Evolutionary conservation across 2,113 vertebrate species (phyloP), one percentile per base, ranked within the genome.

Genomic region (Cryptotis parvus): DNA sequence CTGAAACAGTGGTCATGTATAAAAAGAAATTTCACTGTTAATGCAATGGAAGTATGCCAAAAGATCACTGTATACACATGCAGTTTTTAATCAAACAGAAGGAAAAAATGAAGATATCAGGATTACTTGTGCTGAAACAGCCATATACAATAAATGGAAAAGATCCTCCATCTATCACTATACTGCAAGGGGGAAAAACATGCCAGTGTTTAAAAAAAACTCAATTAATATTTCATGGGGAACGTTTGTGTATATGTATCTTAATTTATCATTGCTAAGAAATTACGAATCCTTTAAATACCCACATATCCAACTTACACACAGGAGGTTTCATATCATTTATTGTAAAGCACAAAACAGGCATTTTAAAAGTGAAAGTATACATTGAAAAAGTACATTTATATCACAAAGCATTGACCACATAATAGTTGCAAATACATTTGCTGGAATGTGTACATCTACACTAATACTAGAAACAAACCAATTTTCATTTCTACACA

Each of bases 311-410:
- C 98, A 99, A 99, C 99, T 99, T 99, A 99, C 99, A 99, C 99
- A 99, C 99, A 99, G 99, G 98, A 99, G 99, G 99, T 99, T 99
- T 99, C 99, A 99, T 99, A 99, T 99, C 98, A 99, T 99, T 99
- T 99, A 99, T 99, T 99, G 99, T 98, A 99, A 99, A 99, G 99
- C 99, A 99, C 99, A 99, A 99, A 99, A 99, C 98, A 98, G 98
- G 98, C 98, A 98, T 99, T 99, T 99, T 99, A 99, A 99, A 99
- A 99, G 98, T 99, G 99, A 99, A 99, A 99, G 99, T 99, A 99
- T 99, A 99, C 99, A 99, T 99, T 99, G 98, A 98, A 99, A 99
- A 99, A 99, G 98, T 99, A 99, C 98, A 99, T 99, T 98, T 98
- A 99, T 99, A 99, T 99, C 98, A 99, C 99, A 99, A 99, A 99